Evolutionary conservation across 2,113 vertebrate genomes (phyloP).

Genomic region (Gambusia affinis): DNA sequence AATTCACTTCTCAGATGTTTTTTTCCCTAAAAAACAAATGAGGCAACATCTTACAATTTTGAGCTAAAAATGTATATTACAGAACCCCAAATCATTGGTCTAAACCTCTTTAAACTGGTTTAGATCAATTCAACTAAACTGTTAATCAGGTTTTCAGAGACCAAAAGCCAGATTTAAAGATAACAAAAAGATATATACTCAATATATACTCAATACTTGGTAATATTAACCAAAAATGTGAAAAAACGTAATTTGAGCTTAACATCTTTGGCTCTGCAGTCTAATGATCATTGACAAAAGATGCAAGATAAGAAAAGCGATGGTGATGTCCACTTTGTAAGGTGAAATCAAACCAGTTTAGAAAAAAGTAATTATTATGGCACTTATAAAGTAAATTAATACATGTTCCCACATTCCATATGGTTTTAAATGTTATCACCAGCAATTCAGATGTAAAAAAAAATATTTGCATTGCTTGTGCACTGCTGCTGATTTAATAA

Average conservation of each 20-base stretch:
- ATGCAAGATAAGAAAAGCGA: background rate
- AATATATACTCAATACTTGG: background rate
- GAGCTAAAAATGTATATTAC: background rate
- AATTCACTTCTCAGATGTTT: too few relatives aligned
- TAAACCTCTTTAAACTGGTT: background rate
- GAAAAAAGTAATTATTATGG: background rate
- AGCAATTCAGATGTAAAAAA: conserved; percentile 47
- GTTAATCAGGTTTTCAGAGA: background rate
- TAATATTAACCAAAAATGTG: conserved; percentile 11
- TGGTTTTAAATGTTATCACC: conserved; percentile 14
- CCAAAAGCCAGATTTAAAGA: conserved; percentile 7
- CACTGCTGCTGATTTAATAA: background rate
- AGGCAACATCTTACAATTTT: background rate
- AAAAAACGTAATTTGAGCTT: background rate
- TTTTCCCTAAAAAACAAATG: too few relatives aligned
- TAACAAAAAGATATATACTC: background rate
- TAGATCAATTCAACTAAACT: too few relatives aligned
- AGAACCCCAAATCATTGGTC: background rate
- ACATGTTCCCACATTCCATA: background rate
- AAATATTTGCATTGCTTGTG: conserved; percentile 12
- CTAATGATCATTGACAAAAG: background rate
- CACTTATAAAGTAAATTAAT: conserved; percentile 7
- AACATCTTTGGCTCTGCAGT: background rate
- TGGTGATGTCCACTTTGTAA: background rate
- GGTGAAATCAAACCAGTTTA: conserved; percentile 1